Conservation (phyloP, 2,113 vertebrate genomes). For the Zeus faber region DNA sequence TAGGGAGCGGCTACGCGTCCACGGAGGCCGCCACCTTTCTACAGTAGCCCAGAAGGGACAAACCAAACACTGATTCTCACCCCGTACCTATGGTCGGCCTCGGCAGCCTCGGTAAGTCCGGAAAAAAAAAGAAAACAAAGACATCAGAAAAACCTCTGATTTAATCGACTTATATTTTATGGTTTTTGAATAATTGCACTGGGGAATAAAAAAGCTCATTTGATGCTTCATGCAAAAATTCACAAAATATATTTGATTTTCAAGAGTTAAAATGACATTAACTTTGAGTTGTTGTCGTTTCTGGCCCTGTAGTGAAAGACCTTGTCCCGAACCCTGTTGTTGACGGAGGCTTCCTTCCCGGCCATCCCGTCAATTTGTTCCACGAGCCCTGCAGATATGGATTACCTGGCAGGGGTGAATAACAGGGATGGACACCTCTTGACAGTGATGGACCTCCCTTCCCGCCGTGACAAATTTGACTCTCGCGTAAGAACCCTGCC, state of each 20-base stretch:
- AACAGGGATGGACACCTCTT: conserved; percentile 85
- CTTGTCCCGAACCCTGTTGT: conserved; percentile 74
- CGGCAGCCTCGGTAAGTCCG: conserved; percentile 60
- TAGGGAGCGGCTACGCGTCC: too few relatives aligned
- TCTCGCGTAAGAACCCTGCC: too few relatives aligned
- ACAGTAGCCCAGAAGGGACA: too few relatives aligned
- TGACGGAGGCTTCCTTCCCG: conserved; percentile 86
- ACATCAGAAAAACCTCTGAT: not conserved
- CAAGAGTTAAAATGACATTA: too few relatives aligned
- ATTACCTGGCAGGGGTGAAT: conserved; percentile 83
- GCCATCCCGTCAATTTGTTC: conserved; percentile 75
- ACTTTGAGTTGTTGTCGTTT: too few relatives aligned
- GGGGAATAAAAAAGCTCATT: too few relatives aligned
- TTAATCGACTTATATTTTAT: too few relatives aligned
- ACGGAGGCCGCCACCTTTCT: too few relatives aligned
- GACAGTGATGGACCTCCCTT: conserved; percentile 68
- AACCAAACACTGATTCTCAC: too few relatives aligned
- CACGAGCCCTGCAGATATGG: conserved; percentile 77
- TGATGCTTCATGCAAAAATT: too few relatives aligned
- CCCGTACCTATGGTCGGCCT: conserved; percentile 52
- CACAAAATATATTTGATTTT: too few relatives aligned
- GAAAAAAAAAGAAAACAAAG: not conserved
- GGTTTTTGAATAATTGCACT: not conserved
- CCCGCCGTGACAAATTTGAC: conserved; percentile 57
- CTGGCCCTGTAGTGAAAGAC: conserved; percentile 73